Percentiles rank a stretch among this genome's conserved stretches.
These are phyloP conservation scores for Aphaenogaster rudis DNA, from an alignment of 1,140 invertebrate species.

Conservation along the genomic window DNA sequence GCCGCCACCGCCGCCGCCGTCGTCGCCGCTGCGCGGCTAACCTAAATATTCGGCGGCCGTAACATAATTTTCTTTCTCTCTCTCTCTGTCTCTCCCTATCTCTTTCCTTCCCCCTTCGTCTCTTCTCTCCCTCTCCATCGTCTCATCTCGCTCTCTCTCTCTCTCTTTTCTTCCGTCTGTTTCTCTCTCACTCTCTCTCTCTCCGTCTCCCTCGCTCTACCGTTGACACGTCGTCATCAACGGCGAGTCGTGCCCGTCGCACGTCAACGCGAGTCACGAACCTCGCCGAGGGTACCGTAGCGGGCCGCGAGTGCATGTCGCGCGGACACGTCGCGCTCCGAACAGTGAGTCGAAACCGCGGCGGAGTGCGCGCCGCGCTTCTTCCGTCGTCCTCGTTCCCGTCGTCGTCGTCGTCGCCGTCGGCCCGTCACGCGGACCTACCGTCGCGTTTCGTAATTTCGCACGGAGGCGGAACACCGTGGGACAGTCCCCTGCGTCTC, in stretches of 20 bases:
- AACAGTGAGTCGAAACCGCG: constrained; percentile 25
- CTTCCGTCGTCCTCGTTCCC: constrained; percentile 21
- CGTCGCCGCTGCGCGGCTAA: constrained; percentile 56
- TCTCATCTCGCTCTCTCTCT: constrained; percentile 4
- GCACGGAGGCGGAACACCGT: constrained; percentile 41
- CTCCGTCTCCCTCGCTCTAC: constrained; percentile 22
- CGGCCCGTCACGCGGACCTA: constrained; percentile 22
- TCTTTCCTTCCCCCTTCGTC: background rate
- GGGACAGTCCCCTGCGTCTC: constrained; percentile 38
- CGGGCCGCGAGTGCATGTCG: constrained; percentile 44
- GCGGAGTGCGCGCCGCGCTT: constrained; percentile 29
- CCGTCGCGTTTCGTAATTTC: constrained; percentile 32
- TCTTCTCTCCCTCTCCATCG: background rate
- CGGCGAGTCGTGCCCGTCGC: constrained; percentile 29
- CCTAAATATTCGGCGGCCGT: constrained; percentile 76
- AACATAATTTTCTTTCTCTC: constrained; percentile 68
- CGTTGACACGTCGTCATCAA: constrained; percentile 75
- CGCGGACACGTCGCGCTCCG: constrained; percentile 48
- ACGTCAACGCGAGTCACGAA: background rate
- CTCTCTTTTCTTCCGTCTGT: background rate
- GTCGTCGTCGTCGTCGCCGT: background rate
- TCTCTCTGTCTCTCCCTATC: constrained; percentile 19
- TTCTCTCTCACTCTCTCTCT: constrained; percentile 1
- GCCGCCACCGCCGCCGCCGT: background rate
- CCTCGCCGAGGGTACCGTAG: constrained; percentile 18